Base-by-base conservation (phyloP, 2,888 invertebrate species). In the Leptothorax acervorum region DNA sequence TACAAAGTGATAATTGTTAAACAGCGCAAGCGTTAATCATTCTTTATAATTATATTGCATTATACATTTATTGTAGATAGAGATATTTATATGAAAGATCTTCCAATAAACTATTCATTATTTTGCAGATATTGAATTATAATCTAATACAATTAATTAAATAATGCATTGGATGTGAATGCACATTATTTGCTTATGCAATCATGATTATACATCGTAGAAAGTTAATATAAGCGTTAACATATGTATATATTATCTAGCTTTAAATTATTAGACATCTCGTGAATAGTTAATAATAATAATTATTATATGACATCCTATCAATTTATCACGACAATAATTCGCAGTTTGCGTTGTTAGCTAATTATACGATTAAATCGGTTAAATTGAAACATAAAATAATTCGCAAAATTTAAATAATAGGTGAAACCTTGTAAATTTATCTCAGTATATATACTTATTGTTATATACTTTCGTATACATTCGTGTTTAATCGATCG, bases 401-500 rank as follows among this genome's bases (percentile, higher is more conserved):
- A 3, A n/a, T 48, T 53, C 48, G 2, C 4, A 39, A 66, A 70
- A 66, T 42, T 28, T 8, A 35, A 15, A 35, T 63, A 75, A 39
- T 28, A 45, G 28, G 0, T 65, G 18, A 28, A 55, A 39, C 3
- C 12, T 45, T 60, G 28, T 42, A 60, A 31, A 48, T 76, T 8
- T 0, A 23, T 45, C 3, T 73, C 31, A 39, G 0, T 53, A 45
- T 31, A 45, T 15, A 51, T 51, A 51, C 3, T 1, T 23, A 53
- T 53, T 9, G 3, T 15, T 53, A 53, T 45, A n/a, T 74, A 45
- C 18, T 68, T 53, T 70, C 11, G 6, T 60, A 23, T 55, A 57
- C 23, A 60, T 79, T 51, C 23, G 35, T 60, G 79, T 79, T 79
- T 79, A 73, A 73, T 79, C 79, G 28, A 79, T 79, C 9, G 0